Conservation (phyloP, 2,113 vertebrate species). For the Merops nubicus region DNA sequence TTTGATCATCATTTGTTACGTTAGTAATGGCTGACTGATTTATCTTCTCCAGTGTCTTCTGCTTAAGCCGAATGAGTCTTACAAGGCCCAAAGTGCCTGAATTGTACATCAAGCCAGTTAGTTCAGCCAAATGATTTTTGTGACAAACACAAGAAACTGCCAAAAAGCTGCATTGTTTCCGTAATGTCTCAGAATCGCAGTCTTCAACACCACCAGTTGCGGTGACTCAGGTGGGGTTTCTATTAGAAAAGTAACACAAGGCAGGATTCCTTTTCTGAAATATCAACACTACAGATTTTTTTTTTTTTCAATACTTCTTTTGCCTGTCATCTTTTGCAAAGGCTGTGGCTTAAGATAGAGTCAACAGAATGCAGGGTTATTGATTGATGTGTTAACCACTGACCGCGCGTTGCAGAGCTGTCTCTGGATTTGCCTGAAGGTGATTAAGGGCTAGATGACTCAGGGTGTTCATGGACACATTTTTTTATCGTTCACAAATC, state of each 20-base stretch:
- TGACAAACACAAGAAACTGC: background rate
- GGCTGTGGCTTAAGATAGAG: background rate
- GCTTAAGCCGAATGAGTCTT: background rate
- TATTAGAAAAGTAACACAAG: background rate
- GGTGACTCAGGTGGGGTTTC: background rate
- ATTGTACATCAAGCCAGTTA: background rate
- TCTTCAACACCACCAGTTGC: background rate
- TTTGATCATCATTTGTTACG: slow-evolving; percentile 8
- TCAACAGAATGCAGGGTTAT: background rate
- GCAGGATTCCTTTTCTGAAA: background rate
- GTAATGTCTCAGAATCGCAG: background rate
- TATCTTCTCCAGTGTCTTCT: background rate
- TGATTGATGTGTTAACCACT: background rate
- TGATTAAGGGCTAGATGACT: background rate
- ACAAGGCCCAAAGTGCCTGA: background rate
- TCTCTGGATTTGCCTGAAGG: background rate
- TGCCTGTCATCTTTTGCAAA: background rate
- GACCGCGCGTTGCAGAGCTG: background rate
- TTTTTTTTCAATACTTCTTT: background rate
- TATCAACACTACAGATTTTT: background rate
- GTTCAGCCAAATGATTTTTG: background rate
- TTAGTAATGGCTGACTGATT: background rate
- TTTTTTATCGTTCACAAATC: background rate
- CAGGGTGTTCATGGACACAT: background rate
- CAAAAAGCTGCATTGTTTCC: background rate